These are phyloP conservation scores for Tachysurus vachellii DNA, from an alignment of 2,113 vertebrate species.

Conservation along the genomic window DNA sequence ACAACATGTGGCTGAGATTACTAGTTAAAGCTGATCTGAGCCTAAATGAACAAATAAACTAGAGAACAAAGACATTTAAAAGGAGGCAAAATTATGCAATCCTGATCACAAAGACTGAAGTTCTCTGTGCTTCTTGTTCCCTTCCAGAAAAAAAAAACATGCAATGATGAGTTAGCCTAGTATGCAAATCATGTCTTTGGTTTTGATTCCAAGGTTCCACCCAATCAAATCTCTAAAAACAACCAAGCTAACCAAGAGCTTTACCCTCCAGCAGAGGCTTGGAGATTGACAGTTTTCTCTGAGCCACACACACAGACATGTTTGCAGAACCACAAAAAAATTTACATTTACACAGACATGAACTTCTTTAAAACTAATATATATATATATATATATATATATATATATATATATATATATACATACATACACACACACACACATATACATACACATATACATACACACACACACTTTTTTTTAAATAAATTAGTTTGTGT, in stretches of 20 bases:
- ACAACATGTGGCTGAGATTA: neutral
- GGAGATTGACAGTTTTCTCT: neutral
- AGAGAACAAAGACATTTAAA: slow-evolving; percentile 1
- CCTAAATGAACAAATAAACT: neutral
- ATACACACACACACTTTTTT: too few species aligned
- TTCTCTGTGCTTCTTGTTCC: neutral
- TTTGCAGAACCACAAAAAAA: too few species aligned
- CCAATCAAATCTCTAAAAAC: slow-evolving; percentile 19
- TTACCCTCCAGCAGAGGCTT: neutral
- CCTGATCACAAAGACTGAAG: slow-evolving; percentile 31
- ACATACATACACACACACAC: too few species aligned
- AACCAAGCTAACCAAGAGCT: neutral
- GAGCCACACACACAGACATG: neutral
- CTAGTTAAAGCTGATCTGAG: neutral
- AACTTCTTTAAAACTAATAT: too few species aligned
- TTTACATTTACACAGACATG: too few species aligned
- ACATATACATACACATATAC: too few species aligned
- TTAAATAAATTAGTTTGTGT: too few species aligned
- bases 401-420: too few species aligned
- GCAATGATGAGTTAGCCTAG: neutral
- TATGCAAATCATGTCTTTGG: slow-evolving; percentile 33
- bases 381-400: too few species aligned
- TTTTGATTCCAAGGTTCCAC: slow-evolving; percentile 17
- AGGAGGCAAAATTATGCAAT: slow-evolving; percentile 17
- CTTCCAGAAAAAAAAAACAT: neutral